A percentile compares a stretch with the other conserved stretches of the same genome.
phyloP scores from a whole-genome alignment of 2,797 vertebrate genomes.

The Anguilla pacifica region DNA sequence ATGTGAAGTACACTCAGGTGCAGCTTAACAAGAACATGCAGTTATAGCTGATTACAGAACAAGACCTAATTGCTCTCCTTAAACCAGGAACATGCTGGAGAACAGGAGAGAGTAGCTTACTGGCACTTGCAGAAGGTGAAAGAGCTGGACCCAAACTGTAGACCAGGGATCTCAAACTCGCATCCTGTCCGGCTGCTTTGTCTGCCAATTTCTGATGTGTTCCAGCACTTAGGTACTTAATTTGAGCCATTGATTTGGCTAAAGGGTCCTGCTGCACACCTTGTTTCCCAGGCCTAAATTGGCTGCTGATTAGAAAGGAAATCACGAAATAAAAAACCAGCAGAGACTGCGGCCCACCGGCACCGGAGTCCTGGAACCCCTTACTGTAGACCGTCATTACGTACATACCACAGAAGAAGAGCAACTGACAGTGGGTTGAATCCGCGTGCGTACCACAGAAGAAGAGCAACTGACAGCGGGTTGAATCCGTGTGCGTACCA shows the following conservation, averaged over 20 bases:
- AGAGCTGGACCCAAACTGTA: neutral
- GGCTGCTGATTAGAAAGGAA: no score
- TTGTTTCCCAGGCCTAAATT: no score
- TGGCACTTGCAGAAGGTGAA: neutral
- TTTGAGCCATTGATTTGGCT: no score
- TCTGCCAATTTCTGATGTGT: neutral
- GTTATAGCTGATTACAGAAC: neutral
- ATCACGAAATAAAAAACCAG: no score
- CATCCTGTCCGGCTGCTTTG: neutral
- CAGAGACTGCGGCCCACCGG: no score
- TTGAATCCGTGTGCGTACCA: no score
- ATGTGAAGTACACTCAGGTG: neutral
- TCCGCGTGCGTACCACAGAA: neutral
- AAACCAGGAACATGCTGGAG: neutral
- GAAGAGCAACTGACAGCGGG: neutral
- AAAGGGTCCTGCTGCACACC: no score
- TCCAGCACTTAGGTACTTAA: no score
- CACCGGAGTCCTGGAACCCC: no score
- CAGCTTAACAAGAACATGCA: neutral
- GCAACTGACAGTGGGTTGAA: neutral
- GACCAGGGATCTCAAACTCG: neutral
- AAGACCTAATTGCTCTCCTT: neutral
- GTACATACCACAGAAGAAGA: neutral
- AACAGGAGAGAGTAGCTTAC: neutral
- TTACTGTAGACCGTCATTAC: no score